Percentiles rank a stretch among this genome's conserved stretches.
Conservation (phyloP, 2,113 vertebrate species). For the Amia ocellicauda region DNA sequence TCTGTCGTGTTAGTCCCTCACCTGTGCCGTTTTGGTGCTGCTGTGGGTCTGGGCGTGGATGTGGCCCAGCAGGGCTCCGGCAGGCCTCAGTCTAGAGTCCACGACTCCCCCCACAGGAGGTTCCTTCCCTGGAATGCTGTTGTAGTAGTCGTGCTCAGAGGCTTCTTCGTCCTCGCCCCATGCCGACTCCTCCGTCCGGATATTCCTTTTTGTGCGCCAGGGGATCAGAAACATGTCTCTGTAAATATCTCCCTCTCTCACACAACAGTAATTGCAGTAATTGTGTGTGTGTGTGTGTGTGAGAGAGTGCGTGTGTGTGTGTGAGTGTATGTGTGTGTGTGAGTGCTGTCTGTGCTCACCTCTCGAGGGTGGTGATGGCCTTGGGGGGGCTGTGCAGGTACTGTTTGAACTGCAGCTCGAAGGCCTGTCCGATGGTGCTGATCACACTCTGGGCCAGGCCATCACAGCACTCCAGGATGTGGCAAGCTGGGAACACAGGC, state of each 20-base stretch:
- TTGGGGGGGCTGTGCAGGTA: constrained; percentile 91
- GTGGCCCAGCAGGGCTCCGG: constrained; percentile 48
- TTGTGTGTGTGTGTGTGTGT: too few species aligned
- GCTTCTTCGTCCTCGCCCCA: constrained; percentile 80
- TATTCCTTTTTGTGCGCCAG: constrained; percentile 50
- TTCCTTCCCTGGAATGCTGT: constrained; percentile 94
- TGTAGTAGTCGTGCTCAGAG: constrained; percentile 84
- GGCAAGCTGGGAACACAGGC: constrained; percentile 72
- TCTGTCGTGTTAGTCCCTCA: too few species aligned
- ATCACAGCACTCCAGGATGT: constrained; percentile 93
- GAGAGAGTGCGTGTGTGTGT: too few species aligned
- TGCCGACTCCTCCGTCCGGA: constrained; percentile 66
- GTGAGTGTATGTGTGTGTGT: too few species aligned
- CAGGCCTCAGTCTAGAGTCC: constrained; percentile 74
- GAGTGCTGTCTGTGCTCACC: constrained; percentile 46
- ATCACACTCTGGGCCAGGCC: constrained; percentile 91
- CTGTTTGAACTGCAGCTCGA: constrained; percentile 95
- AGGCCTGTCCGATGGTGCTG: constrained; percentile 94
- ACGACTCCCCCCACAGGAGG: constrained; percentile 84
- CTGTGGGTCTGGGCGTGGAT: constrained; percentile 60
- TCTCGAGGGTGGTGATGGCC: constrained; percentile 63
- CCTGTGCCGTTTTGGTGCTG: constrained; percentile 54
- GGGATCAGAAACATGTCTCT: too few species aligned
- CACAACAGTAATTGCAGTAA: too few species aligned
- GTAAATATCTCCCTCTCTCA: too few species aligned